phyloP scores from a whole-genome alignment of 2,888 invertebrate genomes.

The Melieria crassipennis region DNA sequence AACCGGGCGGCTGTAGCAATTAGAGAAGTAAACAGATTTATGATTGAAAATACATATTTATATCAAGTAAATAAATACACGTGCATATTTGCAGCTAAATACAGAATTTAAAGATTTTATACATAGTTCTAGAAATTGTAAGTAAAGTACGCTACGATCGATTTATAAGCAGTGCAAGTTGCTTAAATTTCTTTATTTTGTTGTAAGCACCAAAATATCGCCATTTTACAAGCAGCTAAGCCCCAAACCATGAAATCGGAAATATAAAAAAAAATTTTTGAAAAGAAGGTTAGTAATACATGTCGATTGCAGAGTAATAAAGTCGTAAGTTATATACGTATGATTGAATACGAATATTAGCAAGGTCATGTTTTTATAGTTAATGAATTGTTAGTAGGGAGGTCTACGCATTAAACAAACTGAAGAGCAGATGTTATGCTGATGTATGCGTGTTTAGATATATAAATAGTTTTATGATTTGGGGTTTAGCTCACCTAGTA shows the following conservation, averaged over 20 bases:
- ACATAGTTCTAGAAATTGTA: no score
- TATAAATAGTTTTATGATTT: conserved; percentile 50
- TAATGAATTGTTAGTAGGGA: conserved; percentile 21
- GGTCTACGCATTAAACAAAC: conserved; percentile 14
- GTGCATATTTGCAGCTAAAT: conserved; percentile 13
- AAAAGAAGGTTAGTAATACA: conserved; percentile 9
- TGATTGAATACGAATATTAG: neutral
- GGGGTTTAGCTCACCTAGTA: conserved; percentile 66
- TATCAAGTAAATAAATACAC: no score
- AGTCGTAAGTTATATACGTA: conserved; percentile 4
- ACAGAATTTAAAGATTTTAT: neutral
- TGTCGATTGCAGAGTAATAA: neutral
- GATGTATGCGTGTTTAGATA: neutral
- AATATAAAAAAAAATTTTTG: conserved; percentile 3
- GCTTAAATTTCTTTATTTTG: conserved; percentile 5
- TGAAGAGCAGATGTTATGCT: neutral
- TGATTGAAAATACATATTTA: no score
- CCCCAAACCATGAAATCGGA: conserved; percentile 58
- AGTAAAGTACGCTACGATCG: no score
- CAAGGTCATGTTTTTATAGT: conserved; percentile 1
- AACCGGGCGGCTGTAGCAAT: conserved; percentile 59
- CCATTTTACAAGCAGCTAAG: conserved; percentile 54
- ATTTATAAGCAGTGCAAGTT: neutral
- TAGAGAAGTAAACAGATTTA: no score
- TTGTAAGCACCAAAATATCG: conserved; percentile 16